These are phyloP conservation scores for Epizoanthus fatuus DNA, from an alignment of 92 coral and sea anemone species.

Conservation along the genomic window DNA sequence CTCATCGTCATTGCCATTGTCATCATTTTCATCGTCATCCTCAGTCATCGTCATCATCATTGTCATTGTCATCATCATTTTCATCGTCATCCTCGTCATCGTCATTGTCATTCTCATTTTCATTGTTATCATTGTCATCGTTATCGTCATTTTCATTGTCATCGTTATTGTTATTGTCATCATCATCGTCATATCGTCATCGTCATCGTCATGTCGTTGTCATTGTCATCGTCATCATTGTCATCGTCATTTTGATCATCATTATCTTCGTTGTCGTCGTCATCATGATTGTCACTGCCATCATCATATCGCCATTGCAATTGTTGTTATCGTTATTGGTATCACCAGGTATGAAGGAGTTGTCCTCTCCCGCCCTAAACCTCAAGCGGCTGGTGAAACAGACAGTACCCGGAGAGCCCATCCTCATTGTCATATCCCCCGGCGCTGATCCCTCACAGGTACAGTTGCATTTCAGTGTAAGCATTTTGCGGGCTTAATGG, in stretches of 20 bases:
- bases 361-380: constrained; percentile 97
- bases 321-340: background rate
- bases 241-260: no score
- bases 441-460: constrained; percentile 99
- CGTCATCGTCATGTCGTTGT: background rate
- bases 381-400: constrained; percentile 95
- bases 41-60: no score
- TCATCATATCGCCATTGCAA: background rate
- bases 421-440: constrained; percentile 95
- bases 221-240: background rate
- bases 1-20: no score
- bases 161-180: no score
- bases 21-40: no score
- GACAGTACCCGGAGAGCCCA: constrained; percentile 97
- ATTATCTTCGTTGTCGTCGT: no score
- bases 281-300: background rate
- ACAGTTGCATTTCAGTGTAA: background rate
- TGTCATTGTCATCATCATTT: no score
- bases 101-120: background rate
- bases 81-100: no score
- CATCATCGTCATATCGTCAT: background rate
- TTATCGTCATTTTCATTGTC: background rate
- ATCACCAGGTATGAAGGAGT: constrained; percentile 88
- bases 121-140: background rate
- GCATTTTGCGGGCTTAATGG: background rate